Base-by-base conservation (phyloP, 2,113 vertebrate species). In the Tor tambroides region DNA sequence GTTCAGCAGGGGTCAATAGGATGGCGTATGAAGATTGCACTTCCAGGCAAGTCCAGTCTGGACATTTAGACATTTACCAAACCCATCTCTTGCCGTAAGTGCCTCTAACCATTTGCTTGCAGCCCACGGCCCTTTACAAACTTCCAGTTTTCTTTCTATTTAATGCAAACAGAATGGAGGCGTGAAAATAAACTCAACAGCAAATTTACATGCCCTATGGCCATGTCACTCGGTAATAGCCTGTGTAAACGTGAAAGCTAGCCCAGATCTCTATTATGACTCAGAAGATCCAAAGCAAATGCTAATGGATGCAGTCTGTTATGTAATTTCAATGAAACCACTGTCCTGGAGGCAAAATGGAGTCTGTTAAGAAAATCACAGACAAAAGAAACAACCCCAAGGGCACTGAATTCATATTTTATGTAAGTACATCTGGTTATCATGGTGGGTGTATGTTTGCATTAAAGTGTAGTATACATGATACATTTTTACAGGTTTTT, bases 271-370 rank as follows among this genome's bases (percentile, higher is more conserved):
- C 49, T 75, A 85, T 87, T 87, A 83, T 69, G 76, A 69, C 19
- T 82, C 38, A 49, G 51, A 76, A 85, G 84, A 76, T 78, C 51
- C 59, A 87, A 79, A 89, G 67, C 74, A 56, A 78, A 89, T 87
- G 77, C 80, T 80, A 87, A 79, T 78, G 83, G 86, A 85, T 84
- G 41, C 80, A 65, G 38, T 35, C 80, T 28, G 61, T 82, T 82
- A 82, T 67, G 59, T 82, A 21, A 82, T 82, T 82, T 65, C 61
- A 67, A 46, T 82, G 38, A 67, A 81, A 28, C 61, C 61, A 61
- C 54, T 61, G 35, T 61, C 51, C 54, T 65, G 32, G 54, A 74
- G 83, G n/a, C 75, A 51, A 87, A 81, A 79, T 75, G 43, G 56
- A 82, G 85, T 35, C n/a, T 76, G 49, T 84, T 76, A 76, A 41